Percentiles rank a stretch among this genome's conserved stretches.
Conservation (phyloP, 2,797 vertebrate genomes). For the Myotis planiceps region DNA sequence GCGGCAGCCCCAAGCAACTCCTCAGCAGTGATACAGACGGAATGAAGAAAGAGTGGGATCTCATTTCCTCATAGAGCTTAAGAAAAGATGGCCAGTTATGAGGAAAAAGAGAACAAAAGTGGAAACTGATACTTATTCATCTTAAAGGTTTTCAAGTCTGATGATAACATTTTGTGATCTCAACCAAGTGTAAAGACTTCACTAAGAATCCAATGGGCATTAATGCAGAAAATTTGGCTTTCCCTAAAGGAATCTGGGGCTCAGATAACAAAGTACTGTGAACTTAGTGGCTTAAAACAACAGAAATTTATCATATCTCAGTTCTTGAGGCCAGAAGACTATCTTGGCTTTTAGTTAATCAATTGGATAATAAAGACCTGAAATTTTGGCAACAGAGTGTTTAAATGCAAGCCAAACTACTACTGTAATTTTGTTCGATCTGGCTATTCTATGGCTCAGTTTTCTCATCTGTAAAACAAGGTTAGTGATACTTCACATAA, state of each 20-base stretch:
- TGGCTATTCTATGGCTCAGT: not conserved
- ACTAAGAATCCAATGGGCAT: not conserved
- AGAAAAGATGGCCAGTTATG: not conserved
- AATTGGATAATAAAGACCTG: not conserved
- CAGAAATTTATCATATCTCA: not conserved
- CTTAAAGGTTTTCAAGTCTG: not conserved
- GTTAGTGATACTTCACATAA: not conserved
- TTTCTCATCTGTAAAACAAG: constrained; percentile 20
- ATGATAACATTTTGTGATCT: not conserved
- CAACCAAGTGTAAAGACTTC: not conserved
- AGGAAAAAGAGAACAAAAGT: not conserved
- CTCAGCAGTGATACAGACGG: not conserved
- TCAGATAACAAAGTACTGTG: not conserved
- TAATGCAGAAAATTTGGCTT: not conserved
- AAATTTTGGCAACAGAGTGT: not conserved
- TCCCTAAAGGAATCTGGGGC: not conserved
- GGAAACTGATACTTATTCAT: not conserved
- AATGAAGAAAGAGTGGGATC: not conserved
- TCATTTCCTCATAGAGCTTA: not conserved
- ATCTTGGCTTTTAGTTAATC: not conserved
- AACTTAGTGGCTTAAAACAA: not conserved
- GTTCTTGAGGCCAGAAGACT: not conserved
- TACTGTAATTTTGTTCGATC: not conserved
- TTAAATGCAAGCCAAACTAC: constrained; percentile 6
- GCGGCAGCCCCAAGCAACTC: not conserved